Evolutionary conservation across 2,888 invertebrate genomes (phyloP).

Genomic region (Pristionchus japonicus): DNA sequence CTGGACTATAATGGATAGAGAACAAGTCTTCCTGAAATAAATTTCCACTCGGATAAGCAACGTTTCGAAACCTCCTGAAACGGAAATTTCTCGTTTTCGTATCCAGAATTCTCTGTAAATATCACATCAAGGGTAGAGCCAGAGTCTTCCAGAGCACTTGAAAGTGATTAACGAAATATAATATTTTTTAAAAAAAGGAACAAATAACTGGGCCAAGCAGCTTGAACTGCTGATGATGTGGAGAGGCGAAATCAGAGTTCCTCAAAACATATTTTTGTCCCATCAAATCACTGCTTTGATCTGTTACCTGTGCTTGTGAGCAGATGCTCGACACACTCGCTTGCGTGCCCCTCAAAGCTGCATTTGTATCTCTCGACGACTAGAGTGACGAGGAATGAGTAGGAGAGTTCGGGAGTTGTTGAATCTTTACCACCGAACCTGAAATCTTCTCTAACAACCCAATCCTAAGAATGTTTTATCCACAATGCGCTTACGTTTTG

Average conservation of each 20-base stretch:
- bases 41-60: neutral
- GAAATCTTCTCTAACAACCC: too few species aligned
- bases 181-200: neutral
- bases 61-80: neutral
- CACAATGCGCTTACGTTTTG: neutral
- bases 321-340: neutral
- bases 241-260: neutral
- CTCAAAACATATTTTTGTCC: neutral
- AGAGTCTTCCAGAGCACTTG: neutral
- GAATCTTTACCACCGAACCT: too few species aligned
- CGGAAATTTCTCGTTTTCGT: neutral
- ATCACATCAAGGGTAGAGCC: neutral
- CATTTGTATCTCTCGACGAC: neutral
- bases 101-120: neutral
- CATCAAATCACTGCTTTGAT: neutral
- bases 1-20: neutral
- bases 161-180: neutral
- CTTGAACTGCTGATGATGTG: neutral
- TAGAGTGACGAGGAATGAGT: neutral
- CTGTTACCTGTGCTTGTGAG: neutral
- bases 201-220: neutral
- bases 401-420: too few species aligned
- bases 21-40: neutral
- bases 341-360: neutral
- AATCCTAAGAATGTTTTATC: too few species aligned